A percentile compares a stretch with the other conserved stretches of the same genome.
Evolutionary conservation across 2,113 vertebrate genomes (phyloP).

Genomic region (Heterochromis multidens): DNA sequence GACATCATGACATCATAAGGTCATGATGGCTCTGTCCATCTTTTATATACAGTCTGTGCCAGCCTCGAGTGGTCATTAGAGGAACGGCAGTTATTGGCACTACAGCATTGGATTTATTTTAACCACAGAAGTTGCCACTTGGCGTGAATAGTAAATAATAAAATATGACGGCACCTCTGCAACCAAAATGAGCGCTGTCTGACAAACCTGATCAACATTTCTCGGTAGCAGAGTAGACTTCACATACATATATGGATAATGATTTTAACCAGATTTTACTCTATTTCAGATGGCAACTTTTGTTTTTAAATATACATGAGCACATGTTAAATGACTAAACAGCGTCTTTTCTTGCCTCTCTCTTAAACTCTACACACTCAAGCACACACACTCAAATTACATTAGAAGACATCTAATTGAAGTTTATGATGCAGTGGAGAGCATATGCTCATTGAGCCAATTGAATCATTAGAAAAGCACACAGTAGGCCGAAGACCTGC

Average conservation of each 20-base stretch:
- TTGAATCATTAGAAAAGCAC: conserved; percentile 76
- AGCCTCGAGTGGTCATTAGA: background rate
- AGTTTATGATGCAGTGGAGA: conserved; percentile 72
- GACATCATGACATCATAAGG: background rate
- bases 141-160: background rate
- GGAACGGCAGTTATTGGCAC: background rate
- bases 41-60: background rate
- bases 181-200: background rate
- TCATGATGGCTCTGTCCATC: background rate
- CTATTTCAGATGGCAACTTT: conserved; percentile 24
- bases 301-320: conserved; percentile 46
- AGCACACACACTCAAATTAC: conserved; percentile 61
- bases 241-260: background rate
- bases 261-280: background rate
- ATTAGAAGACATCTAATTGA: conserved; percentile 78
- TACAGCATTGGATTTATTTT: background rate
- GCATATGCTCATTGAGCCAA: conserved; percentile 80
- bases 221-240: background rate
- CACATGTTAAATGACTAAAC: conserved; percentile 18
- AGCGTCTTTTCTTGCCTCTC: background rate
- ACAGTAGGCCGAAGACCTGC: conserved; percentile 69
- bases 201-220: background rate
- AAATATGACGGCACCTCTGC: background rate
- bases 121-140: background rate
- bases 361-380: background rate